phyloP scores from a whole-genome alignment of 2,113 vertebrate genomes.

The Isurus oxyrinchus region DNA sequence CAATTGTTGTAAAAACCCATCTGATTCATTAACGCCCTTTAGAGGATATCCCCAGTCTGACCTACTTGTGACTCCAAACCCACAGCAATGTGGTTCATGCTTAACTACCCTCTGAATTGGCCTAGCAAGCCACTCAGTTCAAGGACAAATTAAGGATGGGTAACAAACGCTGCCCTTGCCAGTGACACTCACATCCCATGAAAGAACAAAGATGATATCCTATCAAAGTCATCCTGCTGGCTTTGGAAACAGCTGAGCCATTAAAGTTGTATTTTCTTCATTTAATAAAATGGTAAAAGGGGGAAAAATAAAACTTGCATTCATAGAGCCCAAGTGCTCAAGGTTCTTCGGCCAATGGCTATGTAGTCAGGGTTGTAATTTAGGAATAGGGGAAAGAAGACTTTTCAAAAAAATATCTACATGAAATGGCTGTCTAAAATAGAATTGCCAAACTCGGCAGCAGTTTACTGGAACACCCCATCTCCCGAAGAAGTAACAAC shows the following conservation, averaged over 20 bases:
- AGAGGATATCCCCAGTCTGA: too few relatives aligned
- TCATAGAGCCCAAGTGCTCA: background rate
- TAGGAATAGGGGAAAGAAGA: background rate
- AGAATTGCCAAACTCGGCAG: background rate
- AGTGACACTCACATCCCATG: too few relatives aligned
- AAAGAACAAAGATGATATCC: background rate
- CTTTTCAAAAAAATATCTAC: background rate
- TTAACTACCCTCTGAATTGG: too few relatives aligned
- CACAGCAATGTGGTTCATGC: too few relatives aligned
- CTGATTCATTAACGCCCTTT: too few relatives aligned
- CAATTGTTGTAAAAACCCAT: too few relatives aligned
- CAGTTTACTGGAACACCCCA: background rate
- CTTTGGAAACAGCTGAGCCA: background rate
- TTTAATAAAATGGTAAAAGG: background rate
- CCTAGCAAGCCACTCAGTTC: too few relatives aligned
- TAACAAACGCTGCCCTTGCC: too few relatives aligned
- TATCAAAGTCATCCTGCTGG: background rate
- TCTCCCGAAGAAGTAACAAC: background rate
- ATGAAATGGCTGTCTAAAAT: background rate
- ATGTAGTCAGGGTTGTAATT: background rate
- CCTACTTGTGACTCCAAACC: too few relatives aligned
- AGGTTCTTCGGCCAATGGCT: background rate
- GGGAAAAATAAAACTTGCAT: background rate
- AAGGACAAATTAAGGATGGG: too few relatives aligned
- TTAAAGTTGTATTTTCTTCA: background rate